Conservation (phyloP, 2,888 invertebrate species). For the Plagiodera versicolora region DNA sequence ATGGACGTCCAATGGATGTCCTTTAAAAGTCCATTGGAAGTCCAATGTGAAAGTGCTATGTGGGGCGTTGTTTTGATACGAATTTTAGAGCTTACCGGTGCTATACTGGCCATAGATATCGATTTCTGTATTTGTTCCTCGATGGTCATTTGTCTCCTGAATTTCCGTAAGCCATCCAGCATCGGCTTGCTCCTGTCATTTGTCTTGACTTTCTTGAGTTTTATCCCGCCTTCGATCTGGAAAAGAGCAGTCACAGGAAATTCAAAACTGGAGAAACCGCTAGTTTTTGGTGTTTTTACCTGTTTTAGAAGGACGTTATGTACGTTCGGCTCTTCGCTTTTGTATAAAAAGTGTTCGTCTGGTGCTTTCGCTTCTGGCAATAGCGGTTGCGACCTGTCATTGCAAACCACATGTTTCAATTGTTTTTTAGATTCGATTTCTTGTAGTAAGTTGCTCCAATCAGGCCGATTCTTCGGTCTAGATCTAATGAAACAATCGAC, state of each 20-base stretch:
- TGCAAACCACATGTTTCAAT: constrained; percentile 80
- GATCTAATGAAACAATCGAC: constrained; percentile 51
- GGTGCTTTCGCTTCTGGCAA: constrained; percentile 68
- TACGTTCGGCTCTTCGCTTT: constrained; percentile 79
- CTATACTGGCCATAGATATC: constrained; percentile 66
- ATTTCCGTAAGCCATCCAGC: constrained; percentile 80
- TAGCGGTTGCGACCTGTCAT: constrained; percentile 70
- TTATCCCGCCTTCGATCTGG: constrained; percentile 76
- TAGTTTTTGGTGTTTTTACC: constrained; percentile 33
- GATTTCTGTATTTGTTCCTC: constrained; percentile 87
- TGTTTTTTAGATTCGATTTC: constrained; percentile 83
- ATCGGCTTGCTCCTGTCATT: constrained; percentile 87
- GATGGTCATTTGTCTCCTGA: constrained; percentile 86
- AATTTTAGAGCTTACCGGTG: constrained; percentile 55
- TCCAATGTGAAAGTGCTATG: no score
- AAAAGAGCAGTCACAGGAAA: constrained; percentile 18
- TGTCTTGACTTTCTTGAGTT: constrained; percentile 73
- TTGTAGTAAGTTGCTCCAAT: constrained; percentile 89
- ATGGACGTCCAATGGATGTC: no score
- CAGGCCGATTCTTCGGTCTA: constrained; percentile 79
- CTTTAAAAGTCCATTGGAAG: no score
- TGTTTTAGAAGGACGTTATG: constrained; percentile 78
- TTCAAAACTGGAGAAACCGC: no score
- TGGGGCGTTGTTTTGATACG: no score
- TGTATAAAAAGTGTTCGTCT: constrained; percentile 76